Conservation (phyloP, 2,113 vertebrate species). For the Caracal caracal region DNA sequence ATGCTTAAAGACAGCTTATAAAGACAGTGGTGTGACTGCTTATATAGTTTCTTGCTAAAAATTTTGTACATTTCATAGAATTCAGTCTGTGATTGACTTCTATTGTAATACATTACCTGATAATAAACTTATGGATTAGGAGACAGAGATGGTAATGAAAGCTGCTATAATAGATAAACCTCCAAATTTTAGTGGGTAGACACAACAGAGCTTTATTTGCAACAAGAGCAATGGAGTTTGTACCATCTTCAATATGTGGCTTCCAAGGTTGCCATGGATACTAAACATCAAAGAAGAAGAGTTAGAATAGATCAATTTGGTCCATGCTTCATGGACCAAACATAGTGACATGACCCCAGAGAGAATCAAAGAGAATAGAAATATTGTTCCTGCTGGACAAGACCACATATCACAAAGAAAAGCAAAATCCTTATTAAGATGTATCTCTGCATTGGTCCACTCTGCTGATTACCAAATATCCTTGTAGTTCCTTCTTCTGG, state of each 20-base stretch:
- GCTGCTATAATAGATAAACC: background rate
- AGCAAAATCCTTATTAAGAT: background rate
- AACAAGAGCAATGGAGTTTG: background rate
- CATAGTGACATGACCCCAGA: background rate
- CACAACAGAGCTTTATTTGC: background rate
- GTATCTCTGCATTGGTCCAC: background rate
- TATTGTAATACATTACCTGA: background rate
- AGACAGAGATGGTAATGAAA: background rate
- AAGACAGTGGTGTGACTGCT: background rate
- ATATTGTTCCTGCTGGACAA: background rate
- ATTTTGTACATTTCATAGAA: background rate
- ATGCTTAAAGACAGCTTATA: background rate
- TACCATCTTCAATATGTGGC: background rate
- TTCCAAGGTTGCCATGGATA: background rate
- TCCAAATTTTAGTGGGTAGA: background rate
- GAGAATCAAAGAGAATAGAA: background rate
- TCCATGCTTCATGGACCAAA: background rate
- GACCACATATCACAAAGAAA: background rate
- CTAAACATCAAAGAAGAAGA: background rate
- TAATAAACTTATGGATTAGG: background rate
- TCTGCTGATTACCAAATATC: background rate
- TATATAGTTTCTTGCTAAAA: background rate
- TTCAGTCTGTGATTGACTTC: background rate
- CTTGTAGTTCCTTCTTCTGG: background rate
- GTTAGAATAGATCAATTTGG: background rate